Evolutionary conservation across 2,888 invertebrate species (phyloP).

Genomic region (Eristalinus aeneus): DNA sequence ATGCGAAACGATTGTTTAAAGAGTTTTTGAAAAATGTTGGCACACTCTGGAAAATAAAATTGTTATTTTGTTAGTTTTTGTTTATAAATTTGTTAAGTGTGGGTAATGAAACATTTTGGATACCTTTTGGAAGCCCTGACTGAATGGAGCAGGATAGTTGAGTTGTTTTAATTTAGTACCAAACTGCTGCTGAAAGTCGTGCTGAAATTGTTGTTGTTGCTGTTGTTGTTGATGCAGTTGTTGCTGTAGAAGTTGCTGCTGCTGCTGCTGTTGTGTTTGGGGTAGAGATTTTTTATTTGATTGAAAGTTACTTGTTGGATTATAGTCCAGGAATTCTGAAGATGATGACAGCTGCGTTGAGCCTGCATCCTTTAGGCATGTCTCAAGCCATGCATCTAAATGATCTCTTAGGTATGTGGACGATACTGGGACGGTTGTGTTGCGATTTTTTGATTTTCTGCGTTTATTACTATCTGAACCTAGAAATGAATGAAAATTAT

Average conservation of each 20-base stretch:
- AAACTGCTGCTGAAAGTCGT: conserved; percentile 60
- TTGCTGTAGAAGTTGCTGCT: conserved; percentile 67
- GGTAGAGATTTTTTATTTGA: conserved; percentile 57
- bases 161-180: conserved; percentile 47
- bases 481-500: conserved; percentile 44
- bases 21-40: conserved; percentile 75
- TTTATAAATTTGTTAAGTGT: neutral
- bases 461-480: conserved; percentile 77
- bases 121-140: conserved; percentile 79
- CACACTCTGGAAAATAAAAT: conserved; percentile 71
- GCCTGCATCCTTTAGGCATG: conserved; percentile 79
- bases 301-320: conserved; percentile 75
- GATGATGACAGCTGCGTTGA: conserved; percentile 79
- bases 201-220: conserved; percentile 67
- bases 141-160: conserved; percentile 75
- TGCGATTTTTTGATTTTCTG: conserved; percentile 79
- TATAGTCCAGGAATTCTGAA: conserved; percentile 80
- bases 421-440: conserved; percentile 72
- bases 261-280: conserved; percentile 65
- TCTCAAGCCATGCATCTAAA: conserved; percentile 80
- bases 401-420: conserved; percentile 77
- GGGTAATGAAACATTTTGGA: conserved; percentile 46
- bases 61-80: neutral
- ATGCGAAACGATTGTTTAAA: conserved; percentile 76
- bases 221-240: conserved; percentile 71